Evolutionary conservation across 2,797 vertebrate species (phyloP), one percentile per base, ranked within the genome.

Genomic region (Poecile montanus): DNA sequence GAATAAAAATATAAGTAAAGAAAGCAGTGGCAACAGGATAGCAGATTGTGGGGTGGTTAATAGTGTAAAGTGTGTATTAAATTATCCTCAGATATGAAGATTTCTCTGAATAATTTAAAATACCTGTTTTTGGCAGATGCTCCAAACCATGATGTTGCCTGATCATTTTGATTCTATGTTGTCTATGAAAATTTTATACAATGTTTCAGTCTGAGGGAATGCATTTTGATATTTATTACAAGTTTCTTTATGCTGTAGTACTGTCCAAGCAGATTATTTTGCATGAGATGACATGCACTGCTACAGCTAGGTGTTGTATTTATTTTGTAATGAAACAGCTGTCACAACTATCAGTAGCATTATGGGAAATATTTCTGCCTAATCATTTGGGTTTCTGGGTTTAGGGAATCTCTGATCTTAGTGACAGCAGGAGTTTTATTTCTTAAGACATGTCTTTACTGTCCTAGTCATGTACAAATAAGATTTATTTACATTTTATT

Each of bases 21-120:
- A 80, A 77, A 75, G 16, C 4, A 77, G 22, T 38, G 20, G 32
- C 32, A 80, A n/a, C 5, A 57, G 13, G 27, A 40, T 63, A n/a
- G 60, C 1, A 2, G 26, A 66, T 15, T 62, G 32, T 61, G 23
- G 20, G 4, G 17, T 56, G 30, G n/a, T 27, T 38, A 77, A 45
- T 20, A 65, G 7, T 34, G 36, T 78, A 56, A n/a, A 71, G 51
- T n/a, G 81, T 20, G 10, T 79, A 34, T 65, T 91, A 68, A 96
- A 88, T 95, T 82, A 76, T 63, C 17, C 13, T 68, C 57, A 68
- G 26, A 73, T n/a, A 67, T 58, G 38, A 95, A 50, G 14, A 60
- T 4, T 40, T 63, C 20, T 61, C 83, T 90, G 57, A 89, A 76
- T 94, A 84, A 71, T 91, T 89, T 93, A 65, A 62, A 88, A 74